A percentile compares a stretch with the other conserved stretches of the same genome.
phyloP scores from a whole-genome alignment of 2,888 invertebrate genomes.

The Trichogramma evanescens region DNA sequence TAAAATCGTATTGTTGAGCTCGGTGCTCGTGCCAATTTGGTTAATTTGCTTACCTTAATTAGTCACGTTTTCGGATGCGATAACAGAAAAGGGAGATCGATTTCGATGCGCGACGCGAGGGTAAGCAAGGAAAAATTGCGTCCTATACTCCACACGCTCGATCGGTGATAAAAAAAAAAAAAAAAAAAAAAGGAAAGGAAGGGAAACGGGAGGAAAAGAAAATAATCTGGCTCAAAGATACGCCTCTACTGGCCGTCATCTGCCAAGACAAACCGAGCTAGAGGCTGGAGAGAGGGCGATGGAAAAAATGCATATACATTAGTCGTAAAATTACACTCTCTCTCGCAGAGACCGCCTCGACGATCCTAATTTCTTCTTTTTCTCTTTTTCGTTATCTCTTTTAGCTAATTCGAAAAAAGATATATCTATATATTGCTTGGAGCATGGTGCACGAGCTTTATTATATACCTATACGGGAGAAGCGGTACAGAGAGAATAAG shows the following conservation, averaged over 20 bases:
- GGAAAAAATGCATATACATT: conserved; percentile 28
- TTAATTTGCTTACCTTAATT: not conserved
- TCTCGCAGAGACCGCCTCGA: conserved; percentile 20
- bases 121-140: not conserved
- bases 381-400: conserved; percentile 38
- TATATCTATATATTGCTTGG: not conserved
- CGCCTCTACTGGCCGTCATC: not conserved
- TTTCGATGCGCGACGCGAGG: not conserved
- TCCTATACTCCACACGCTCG: not conserved
- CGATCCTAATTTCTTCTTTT: conserved; percentile 37
- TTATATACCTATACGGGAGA: conserved; percentile 11
- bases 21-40: not conserved
- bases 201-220: not conserved
- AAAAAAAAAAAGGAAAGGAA: not conserved
- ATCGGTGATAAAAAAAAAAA: conserved; percentile 17
- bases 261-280: conserved; percentile 1
- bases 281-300: not conserved
- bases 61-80: not conserved
- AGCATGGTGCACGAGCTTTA: too few species aligned
- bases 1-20: not conserved
- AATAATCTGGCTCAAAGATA: not conserved
- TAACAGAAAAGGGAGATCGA: not conserved
- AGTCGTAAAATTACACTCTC: conserved; percentile 14
- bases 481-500: conserved; percentile 14
- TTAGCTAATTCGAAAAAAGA: conserved; percentile 32